Conservation (phyloP, 2,113 vertebrate species). For the Salvator merianae region DNA sequence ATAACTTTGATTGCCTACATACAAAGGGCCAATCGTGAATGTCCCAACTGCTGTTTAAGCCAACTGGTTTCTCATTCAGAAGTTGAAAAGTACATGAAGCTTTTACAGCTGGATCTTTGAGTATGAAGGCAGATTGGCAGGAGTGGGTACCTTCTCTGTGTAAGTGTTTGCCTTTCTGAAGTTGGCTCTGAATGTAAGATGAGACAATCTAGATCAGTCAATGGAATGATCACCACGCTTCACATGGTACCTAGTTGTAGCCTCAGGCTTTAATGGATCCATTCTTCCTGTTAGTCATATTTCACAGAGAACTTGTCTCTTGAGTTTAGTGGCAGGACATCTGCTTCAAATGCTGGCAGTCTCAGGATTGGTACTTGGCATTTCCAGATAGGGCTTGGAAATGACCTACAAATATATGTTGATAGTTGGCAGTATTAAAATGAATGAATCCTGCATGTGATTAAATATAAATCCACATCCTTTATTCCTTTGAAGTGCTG, state of each 20-base stretch:
- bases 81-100: neutral
- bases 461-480: too few relatives aligned
- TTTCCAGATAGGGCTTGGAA: too few relatives aligned
- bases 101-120: neutral
- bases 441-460: too few relatives aligned
- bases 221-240: neutral
- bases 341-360: too few relatives aligned
- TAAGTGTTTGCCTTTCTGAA: neutral
- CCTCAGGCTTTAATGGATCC: too few relatives aligned
- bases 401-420: too few relatives aligned
- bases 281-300: too few relatives aligned
- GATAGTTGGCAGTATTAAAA: too few relatives aligned
- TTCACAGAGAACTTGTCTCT: too few relatives aligned
- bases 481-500: too few relatives aligned
- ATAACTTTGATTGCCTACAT: neutral
- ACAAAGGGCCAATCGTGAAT: neutral
- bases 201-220: neutral
- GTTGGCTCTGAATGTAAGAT: neutral
- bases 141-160: neutral
- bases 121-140: neutral
- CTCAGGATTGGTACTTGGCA: too few relatives aligned
- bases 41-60: conserved; percentile 12
- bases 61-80: conserved; percentile 45
- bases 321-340: too few relatives aligned
- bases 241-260: neutral